Evolutionary conservation across 2,888 invertebrate species (phyloP), one percentile per base, ranked within the genome.

Genomic region (Macrophya alboannulata): DNA sequence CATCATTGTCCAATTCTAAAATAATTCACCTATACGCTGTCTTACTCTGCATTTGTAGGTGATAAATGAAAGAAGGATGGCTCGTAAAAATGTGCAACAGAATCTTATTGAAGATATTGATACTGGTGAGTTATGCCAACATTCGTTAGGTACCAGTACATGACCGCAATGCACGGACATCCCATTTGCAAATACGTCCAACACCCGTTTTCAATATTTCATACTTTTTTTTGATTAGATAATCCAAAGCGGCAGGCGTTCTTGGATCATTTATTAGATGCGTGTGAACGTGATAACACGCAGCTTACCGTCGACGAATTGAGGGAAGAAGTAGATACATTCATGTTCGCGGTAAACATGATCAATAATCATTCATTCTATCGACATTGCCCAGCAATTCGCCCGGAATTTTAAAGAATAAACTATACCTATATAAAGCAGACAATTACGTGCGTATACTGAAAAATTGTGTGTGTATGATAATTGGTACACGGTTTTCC

Each of bases 281-380:
- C 95, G 4, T 90, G 89, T 71, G 95, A 95, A 88, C 94, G 95
- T 17, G 95, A 96, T 88, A 96, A 95, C 0, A 92, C 94, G 86
- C 95, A 94, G 5, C 92, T 97, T 72, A 94, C 95, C 10, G 95
- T 95, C 87, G 91, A 95, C 48, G 95, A 95, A 86, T 95, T 97
- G 71, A 94, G 96, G 84, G 96, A 96, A 91, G 96, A 97, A 94
- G 96, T 97, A 0, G 96, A 97, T 88, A 97, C 97, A 0, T 96
- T 97, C 88, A 96, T 97, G 95, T 97, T 97, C 92, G 96, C 95
- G 92, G 96, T 96, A 91, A 92, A 91, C 90, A 72, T 71, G 48
- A 37, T 21, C n/a, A 25, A 40, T 1, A 21, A 81, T 81, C 12
- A 6, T 40, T 51, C 5, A 25, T 43, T 21, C 15, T 12, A n/a